A percentile compares a stretch with the other conserved stretches of the same genome.
Conservation (phyloP, 2,797 vertebrate genomes). For the Coendou prehensilis region DNA sequence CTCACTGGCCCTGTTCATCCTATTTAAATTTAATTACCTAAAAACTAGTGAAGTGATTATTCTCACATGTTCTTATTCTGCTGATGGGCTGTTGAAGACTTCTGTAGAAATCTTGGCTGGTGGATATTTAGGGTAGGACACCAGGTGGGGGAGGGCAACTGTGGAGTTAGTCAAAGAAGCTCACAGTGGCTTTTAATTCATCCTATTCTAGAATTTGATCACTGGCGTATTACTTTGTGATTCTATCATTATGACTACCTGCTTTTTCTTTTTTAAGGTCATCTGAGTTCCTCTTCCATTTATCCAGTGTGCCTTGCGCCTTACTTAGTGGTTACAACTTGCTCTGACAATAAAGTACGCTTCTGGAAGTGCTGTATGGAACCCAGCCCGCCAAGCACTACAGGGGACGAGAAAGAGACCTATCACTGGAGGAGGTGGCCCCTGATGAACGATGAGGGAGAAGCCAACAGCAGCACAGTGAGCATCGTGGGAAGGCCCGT, state of each 20-base stretch:
- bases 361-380: conserved; percentile 97
- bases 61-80: conserved; percentile 46
- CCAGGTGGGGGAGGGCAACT: neutral
- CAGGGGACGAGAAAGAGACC: conserved; percentile 84
- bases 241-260: conserved; percentile 50
- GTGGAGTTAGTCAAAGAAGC: neutral
- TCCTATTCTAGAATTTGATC: conserved; percentile 48
- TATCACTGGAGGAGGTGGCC: conserved; percentile 97
- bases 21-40: conserved; percentile 52
- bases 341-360: conserved; percentile 96
- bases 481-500: conserved; percentile 95
- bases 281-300: conserved; percentile 99
- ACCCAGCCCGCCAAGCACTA: conserved; percentile 78
- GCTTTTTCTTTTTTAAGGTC: conserved; percentile 90
- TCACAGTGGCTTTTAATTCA: conserved; percentile 15
- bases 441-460: conserved; percentile 96
- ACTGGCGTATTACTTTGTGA: conserved; percentile 46
- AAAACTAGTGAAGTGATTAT: conserved; percentile 14
- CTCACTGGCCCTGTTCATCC: neutral
- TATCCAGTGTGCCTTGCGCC: conserved; percentile 99
- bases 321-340: conserved; percentile 97
- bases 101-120: neutral
- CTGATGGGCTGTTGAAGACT: neutral
- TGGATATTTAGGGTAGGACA: neutral
- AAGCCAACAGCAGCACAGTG: conserved; percentile 96